These are phyloP conservation scores for Octopus sinensis DNA, from an alignment of 1,140 invertebrate genomes.

Conservation along the genomic window DNA sequence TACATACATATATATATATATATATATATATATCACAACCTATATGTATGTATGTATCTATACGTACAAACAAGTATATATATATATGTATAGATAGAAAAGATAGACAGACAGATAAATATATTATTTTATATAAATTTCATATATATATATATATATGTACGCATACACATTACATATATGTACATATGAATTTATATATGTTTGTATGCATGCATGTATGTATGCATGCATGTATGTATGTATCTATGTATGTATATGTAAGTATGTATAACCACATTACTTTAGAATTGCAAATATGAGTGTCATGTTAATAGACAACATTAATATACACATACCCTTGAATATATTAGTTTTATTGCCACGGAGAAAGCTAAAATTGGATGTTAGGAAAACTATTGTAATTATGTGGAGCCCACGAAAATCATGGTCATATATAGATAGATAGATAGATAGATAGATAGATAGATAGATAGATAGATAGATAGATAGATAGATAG, in stretches of 20 bases:
- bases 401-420: no score
- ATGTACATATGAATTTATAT: not conserved
- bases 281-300: not conserved
- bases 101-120: not conserved
- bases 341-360: not conserved
- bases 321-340: not conserved
- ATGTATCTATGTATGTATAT: not conserved
- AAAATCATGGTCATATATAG: not conserved
- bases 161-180: not conserved
- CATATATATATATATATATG: not conserved
- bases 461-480: conserved; percentile 3
- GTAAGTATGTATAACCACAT: not conserved
- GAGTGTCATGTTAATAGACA: not conserved
- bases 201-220: not conserved
- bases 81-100: not conserved
- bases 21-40: not conserved
- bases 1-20: not conserved
- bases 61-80: not conserved
- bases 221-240: not conserved
- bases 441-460: not conserved
- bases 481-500: not conserved
- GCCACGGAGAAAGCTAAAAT: not conserved
- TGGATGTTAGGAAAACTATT: no score
- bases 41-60: not conserved
- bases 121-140: not conserved